Conservation (phyloP, 1,140 invertebrate species). For the Hesperophylax magnus region DNA sequence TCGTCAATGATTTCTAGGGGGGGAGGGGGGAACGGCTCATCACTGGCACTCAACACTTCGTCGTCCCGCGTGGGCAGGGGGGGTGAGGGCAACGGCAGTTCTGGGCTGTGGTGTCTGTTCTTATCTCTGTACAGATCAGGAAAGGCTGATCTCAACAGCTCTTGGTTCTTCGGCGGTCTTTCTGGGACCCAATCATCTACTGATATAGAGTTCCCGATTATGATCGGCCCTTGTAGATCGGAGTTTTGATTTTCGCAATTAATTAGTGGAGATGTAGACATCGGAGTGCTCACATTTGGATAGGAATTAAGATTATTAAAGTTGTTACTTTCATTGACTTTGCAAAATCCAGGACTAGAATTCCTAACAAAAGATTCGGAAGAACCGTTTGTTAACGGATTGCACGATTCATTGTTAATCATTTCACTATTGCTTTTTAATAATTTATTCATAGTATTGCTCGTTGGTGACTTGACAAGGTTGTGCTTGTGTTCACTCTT, state of each 20-base stretch:
- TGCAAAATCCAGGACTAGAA: constrained; percentile 27
- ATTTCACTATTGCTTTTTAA: constrained; percentile 8
- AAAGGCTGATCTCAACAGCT: constrained; percentile 71
- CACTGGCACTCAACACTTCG: constrained; percentile 73
- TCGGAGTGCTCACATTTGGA: constrained; percentile 2
- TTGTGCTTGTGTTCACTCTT: constrained; percentile 1
- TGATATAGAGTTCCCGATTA: constrained; percentile 76
- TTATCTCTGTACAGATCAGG: constrained; percentile 64
- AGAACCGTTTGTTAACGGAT: constrained; percentile 15
- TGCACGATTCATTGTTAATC: neutral
- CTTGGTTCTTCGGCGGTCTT: constrained; percentile 80
- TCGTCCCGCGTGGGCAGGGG: constrained; percentile 72
- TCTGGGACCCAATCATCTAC: constrained; percentile 83
- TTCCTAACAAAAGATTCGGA: constrained; percentile 13
- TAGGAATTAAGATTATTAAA: constrained; percentile 1
- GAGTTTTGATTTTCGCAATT: constrained; percentile 52
- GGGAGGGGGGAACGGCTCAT: constrained; percentile 82
- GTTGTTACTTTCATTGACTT: constrained; percentile 9
- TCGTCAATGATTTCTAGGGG: constrained; percentile 63
- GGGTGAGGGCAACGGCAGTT: constrained; percentile 80
- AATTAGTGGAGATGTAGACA: constrained; percentile 6
- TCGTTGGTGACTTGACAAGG: neutral
- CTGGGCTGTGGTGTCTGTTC: constrained; percentile 76
- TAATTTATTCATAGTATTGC: constrained; percentile 17
- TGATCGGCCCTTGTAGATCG: constrained; percentile 70